phyloP scores from a whole-genome alignment of 2,888 invertebrate genomes.

The Notocelia uddmanniana region DNA sequence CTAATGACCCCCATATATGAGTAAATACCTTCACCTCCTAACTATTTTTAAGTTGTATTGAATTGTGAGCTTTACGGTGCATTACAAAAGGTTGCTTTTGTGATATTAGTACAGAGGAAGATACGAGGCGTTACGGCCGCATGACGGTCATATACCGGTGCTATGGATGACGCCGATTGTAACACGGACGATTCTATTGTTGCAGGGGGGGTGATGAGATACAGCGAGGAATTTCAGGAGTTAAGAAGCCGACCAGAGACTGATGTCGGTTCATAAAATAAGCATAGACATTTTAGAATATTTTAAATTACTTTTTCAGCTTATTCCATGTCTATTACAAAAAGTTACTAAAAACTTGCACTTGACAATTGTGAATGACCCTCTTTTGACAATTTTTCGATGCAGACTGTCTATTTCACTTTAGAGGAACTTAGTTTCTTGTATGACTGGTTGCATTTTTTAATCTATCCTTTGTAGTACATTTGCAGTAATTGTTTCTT shows the following conservation, averaged over 20 bases:
- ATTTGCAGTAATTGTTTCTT: no score
- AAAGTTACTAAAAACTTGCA: no score
- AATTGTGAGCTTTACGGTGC: neutral
- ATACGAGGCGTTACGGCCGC: conserved; percentile 46
- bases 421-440: no score
- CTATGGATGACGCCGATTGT: conserved; percentile 65
- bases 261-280: neutral
- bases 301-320: no score
- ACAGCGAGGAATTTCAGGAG: neutral
- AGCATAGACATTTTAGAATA: no score
- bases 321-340: no score
- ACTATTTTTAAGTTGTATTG: neutral
- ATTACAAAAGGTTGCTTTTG: neutral
- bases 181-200: conserved; percentile 47
- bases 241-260: neutral
- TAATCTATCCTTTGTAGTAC: no score
- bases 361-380: no score
- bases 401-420: no score
- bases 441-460: no score
- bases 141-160: conserved; percentile 56
- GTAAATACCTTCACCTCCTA: conserved; percentile 53
- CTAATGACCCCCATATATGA: conserved; percentile 54
- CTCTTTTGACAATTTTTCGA: no score
- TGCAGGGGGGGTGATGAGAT: conserved; percentile 47
- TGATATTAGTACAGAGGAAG: neutral